A percentile compares a stretch with the other conserved stretches of the same genome.
These are phyloP conservation scores for Epizoanthus scotinus DNA, from an alignment of 92 coral and sea anemone species.

Conservation along the genomic window DNA sequence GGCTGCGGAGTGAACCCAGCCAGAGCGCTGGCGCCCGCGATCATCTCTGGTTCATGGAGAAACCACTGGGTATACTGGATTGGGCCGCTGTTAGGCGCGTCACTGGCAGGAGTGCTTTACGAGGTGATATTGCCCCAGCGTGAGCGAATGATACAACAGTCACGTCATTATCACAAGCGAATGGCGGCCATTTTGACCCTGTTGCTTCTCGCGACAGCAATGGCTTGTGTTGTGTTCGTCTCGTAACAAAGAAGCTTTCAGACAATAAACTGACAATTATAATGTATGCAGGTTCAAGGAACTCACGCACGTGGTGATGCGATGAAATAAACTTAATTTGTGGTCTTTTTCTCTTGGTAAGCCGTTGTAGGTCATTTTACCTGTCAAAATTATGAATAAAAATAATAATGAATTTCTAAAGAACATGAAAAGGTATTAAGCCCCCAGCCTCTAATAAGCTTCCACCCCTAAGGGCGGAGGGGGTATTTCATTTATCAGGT, in stretches of 20 bases:
- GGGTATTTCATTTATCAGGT: no score
- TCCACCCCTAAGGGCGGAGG: no score
- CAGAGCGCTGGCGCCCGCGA: constrained; percentile 25
- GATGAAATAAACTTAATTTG: no score
- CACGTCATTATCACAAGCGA: constrained; percentile 12
- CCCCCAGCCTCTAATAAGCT: no score
- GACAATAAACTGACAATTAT: no score
- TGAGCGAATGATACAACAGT: constrained; percentile 6
- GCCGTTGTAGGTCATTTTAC: no score
- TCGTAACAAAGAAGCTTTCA: neutral
- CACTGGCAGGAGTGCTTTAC: constrained; percentile 32
- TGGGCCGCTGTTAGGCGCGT: constrained; percentile 24
- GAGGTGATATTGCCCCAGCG: constrained; percentile 19
- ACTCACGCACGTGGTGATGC: no score
- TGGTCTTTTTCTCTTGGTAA: no score
- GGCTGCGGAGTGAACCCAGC: constrained; percentile 40
- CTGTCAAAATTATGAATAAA: no score
- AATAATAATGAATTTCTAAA: no score
- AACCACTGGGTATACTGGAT: constrained; percentile 43
- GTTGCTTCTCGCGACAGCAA: neutral
- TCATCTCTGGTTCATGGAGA: constrained; percentile 26
- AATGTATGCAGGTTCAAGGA: no score
- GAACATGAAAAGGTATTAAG: no score
- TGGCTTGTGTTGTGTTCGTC: constrained; percentile 11
- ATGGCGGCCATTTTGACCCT: constrained; percentile 28